Conservation (phyloP, 2,113 vertebrate species). For the Lagopus leucura region DNA sequence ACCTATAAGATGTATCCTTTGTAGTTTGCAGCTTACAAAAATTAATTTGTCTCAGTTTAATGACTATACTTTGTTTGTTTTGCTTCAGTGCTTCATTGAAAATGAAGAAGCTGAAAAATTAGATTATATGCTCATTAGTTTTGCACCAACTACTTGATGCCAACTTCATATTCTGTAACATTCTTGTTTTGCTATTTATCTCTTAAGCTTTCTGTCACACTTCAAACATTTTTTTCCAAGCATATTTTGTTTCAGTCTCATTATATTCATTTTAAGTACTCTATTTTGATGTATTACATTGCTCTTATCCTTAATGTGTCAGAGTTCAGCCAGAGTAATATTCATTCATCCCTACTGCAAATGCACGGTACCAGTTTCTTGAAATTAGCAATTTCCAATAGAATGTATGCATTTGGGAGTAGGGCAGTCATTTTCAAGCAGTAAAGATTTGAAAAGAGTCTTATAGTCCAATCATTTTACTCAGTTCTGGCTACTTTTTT, state of each 20-base stretch:
- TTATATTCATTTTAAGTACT: background rate
- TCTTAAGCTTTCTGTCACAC: background rate
- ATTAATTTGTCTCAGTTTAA: conserved; percentile 47
- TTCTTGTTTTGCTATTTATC: background rate
- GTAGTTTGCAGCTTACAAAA: conserved; percentile 10
- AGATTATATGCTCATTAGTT: conserved; percentile 63
- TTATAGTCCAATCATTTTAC: background rate
- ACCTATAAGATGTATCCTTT: background rate
- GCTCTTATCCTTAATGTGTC: background rate
- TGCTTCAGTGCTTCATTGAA: background rate
- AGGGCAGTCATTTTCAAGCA: background rate
- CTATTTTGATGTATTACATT: background rate
- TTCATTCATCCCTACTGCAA: background rate
- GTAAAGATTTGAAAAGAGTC: background rate
- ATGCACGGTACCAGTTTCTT: background rate
- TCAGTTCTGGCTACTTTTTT: background rate
- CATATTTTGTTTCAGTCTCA: background rate
- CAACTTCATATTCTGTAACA: background rate
- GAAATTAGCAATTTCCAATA: background rate
- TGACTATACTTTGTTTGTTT: conserved; percentile 36
- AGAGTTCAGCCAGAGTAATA: background rate
- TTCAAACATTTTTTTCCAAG: background rate
- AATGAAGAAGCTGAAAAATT: conserved; percentile 28
- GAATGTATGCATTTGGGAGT: background rate
- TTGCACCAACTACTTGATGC: background rate